A percentile compares a stretch with the other conserved stretches of the same genome.
Evolutionary conservation across 2,888 invertebrate genomes (phyloP).

Genomic region (Lasioglossum marginatum): DNA sequence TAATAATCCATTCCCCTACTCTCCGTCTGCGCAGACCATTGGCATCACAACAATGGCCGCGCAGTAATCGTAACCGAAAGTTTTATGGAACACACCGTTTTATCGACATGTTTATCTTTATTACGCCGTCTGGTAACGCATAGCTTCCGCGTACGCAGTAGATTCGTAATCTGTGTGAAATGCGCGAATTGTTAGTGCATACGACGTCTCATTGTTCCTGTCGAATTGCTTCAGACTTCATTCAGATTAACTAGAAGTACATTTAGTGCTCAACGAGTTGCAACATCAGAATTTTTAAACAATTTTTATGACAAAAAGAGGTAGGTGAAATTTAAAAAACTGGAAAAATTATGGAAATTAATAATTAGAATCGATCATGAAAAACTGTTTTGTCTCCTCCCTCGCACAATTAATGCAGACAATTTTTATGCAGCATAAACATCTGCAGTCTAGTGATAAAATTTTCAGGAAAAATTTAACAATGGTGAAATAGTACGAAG

Average conservation of each 20-base stretch:
- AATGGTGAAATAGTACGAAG: background rate
- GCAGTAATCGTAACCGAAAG: conserved; percentile 4
- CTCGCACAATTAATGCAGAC: background rate
- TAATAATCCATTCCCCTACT: background rate
- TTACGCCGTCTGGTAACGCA: background rate
- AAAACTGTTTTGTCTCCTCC: background rate
- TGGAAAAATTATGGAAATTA: no score
- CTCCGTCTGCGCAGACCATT: background rate
- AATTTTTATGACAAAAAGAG: background rate
- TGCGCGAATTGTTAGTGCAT: background rate
- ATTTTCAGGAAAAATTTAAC: background rate
- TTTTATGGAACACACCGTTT: background rate
- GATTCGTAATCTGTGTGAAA: background rate
- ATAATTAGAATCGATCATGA: background rate
- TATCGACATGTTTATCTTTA: background rate
- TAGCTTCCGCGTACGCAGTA: background rate
- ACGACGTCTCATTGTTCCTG: background rate
- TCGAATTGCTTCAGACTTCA: background rate
- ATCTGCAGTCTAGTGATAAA: background rate
- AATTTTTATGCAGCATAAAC: background rate
- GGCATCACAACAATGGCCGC: background rate
- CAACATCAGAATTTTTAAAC: background rate
- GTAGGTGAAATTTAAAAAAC: background rate
- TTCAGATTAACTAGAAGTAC: background rate
- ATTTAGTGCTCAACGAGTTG: background rate